Base-by-base conservation (phyloP, 2,888 invertebrate genomes). In the Ophion slaviceki region DNA sequence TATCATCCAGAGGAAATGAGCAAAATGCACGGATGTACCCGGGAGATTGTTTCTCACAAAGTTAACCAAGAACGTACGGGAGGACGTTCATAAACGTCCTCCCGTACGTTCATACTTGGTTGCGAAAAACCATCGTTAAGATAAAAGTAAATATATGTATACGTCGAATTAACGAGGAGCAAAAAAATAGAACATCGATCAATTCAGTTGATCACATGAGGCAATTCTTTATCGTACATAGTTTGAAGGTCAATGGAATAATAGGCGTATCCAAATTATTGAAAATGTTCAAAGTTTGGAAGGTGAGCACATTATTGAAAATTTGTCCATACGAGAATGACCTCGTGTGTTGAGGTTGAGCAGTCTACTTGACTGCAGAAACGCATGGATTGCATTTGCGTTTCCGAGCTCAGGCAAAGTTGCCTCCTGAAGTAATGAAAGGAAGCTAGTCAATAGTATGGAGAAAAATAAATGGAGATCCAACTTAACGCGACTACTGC, bases 31-130 rank as follows among this genome's bases (percentile, higher is more conserved):
- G 84, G 80, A 89, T 79, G 88, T 88, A 88, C 85, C 85, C 87
- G 72, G 88, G 87, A 88, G 88, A 89, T 90, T 87, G 89, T 89
- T 88, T 84, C 61, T 62, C 7, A 80, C 62, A 80, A 78, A 87
- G 86, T 89, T 88, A 90, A 87, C 88, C 88, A 90, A 88, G 86
- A 71, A 59, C 53, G 53, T 8, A 40, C 40, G 17, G 53, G 14
- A 53, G 17, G 3, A 2, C 17, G n/a, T n/a, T n/a, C 1, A 24
- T 24, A 1, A 24, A 24, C 24, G 24, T 24, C 24, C 24, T 24
- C 24, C 24, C 24, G 24, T 24, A 24, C 24, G 24, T 24, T 24
- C 24, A 24, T 24, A 24, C 24, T 24, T 24, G 0, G 61, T 61
- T 40, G 62, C 45, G 64, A 24, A 17, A 24, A 32, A 75, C 66